These are phyloP conservation scores for Orientallactaga bullata DNA, from an alignment of 2,113 vertebrate genomes.

Conservation along the genomic window DNA sequence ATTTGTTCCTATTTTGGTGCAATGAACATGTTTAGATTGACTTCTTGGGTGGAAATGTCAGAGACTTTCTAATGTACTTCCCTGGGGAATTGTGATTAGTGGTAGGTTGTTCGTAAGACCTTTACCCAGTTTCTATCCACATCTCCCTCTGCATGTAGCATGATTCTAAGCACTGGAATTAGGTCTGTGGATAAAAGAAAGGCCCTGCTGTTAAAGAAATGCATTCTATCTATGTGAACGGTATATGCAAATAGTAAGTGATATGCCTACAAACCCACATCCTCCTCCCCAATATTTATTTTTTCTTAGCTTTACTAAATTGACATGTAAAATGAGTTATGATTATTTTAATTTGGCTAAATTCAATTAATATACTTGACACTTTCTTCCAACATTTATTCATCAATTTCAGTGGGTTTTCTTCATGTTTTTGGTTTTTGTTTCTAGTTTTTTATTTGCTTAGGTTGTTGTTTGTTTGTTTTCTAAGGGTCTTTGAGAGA, in stretches of 20 bases:
- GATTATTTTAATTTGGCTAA: not conserved
- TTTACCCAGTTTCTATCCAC: not conserved
- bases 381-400: not conserved
- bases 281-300: not conserved
- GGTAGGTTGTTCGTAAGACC: not conserved
- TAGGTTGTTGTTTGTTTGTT: not conserved
- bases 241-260: not conserved
- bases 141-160: not conserved
- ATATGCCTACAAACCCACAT: not conserved
- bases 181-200: not conserved
- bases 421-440: not conserved
- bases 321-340: not conserved
- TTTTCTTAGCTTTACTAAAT: not conserved
- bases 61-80: not conserved
- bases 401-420: not conserved
- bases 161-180: not conserved
- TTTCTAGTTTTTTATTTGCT: not conserved
- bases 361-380: not conserved
- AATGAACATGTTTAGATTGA: not conserved
- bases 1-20: slow-evolving; percentile 13
- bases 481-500: not conserved
- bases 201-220: not conserved
- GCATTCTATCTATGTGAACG: not conserved
- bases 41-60: not conserved
- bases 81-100: not conserved